Base-by-base conservation (phyloP, 2,797 vertebrate genomes). In the Tamandua tetradactyla region DNA sequence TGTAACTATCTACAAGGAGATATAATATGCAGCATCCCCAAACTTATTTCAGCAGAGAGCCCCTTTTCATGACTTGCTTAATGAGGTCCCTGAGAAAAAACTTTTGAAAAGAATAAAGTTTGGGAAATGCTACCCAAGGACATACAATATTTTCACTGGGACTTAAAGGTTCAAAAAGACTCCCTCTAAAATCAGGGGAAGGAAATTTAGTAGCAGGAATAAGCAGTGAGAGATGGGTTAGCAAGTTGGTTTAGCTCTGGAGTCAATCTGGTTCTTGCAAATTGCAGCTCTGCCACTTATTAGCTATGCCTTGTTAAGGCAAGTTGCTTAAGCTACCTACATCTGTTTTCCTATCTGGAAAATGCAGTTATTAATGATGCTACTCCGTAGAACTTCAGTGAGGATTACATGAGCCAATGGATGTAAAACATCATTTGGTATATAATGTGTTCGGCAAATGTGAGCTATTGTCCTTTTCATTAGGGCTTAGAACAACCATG, bases 31-130 rank as follows among this genome's bases (percentile, higher is more conserved):
- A 66, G 40, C 23, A 64, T 83, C 20, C 18, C 35, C 18, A 66
- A 78, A 35, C 3, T 79, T 72, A 42, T 72, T 83, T 57, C 71
- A 64, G 13, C 23, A 37, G 15, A 23, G 11, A 40, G 52, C 3
- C 14, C 32, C 10, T 72, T 74, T 74, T 64, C 30, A 81, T 13
- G 40, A 5, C 57, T 62, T 72, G 15, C 40, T 49, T 55, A 82
- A 9, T 71, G 44, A 91, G 72, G 40, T 62, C n/a, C 78, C 66
- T 72, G 57, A 90, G 44, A 68, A 69, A 18, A 59, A 1, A 83
- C 72, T 84, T 79, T 72, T 68, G 40, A 84, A 87, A 84, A 87
- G 75, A 83, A 88, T 78, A 52, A 20, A 42, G 4, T 79, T 72
- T 89, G 47, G 85, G 49, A 79, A 66, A 84, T 72, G 64, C 18